Evolutionary conservation across 2,113 vertebrate species (phyloP), one percentile per base, ranked within the genome.

Genomic region (Passer domesticus): DNA sequence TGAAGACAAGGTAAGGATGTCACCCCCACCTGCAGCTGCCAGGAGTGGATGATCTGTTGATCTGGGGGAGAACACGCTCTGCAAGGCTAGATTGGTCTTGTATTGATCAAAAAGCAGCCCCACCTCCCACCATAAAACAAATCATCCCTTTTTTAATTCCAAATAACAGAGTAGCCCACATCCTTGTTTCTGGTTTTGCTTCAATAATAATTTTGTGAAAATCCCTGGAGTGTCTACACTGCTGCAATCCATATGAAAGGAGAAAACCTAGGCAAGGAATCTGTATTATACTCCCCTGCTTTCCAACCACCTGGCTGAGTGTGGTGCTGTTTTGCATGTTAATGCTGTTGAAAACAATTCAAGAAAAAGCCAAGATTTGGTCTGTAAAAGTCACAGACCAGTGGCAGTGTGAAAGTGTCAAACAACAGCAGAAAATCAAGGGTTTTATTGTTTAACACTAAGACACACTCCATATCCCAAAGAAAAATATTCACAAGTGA

Each of bases 1-100:
- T 62, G 69, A 77, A 90, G 88, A 87, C 86, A 77, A 87, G 64
- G 93, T 94, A 94, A 93, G 83, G 90, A 95, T 97, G 97, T 88
- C 87, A 83, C 63, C 77, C 87, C 83, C 90, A 95, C 94, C 96
- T 92, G 87, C 85, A 80, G 69, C 93, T 97, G 93, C 82, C 91
- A 94, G 72, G 46, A 31, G 67, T 0, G 11, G 86, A 67, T 24
- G 76, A 72, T 35, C 69, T 39, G 25, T 23, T 92, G 83, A 69
- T 63, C 84, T 79, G 83, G 63, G 67, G 70, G 47, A 73, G 60
- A 90, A 35, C 5, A 24, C 0, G 0, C 37, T 23, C 49, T 76
- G 66, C 62, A 62, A 58, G 87, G 15, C 37, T 8, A 3, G 3
- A 6, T 7, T 73, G 66, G 53, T 43, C 52, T 52, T 52, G 13